These are phyloP conservation scores for Coracopsis vasa DNA, from an alignment of 2,113 vertebrate genomes.

Conservation along the genomic window DNA sequence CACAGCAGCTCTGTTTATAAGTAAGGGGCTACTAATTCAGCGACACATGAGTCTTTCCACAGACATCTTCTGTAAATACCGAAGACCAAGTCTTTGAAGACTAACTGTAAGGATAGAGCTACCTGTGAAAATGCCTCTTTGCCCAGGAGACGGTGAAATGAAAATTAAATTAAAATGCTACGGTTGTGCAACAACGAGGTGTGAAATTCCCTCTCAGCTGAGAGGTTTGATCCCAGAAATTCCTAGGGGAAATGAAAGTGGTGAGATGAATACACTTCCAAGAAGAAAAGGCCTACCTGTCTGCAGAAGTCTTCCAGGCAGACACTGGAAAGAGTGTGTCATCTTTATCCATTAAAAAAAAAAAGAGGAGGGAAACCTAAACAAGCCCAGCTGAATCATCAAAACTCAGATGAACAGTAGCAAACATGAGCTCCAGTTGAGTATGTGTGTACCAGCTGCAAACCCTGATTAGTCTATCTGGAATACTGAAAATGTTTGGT, in stretches of 20 bases:
- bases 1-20: not conserved
- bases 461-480: not conserved
- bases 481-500: not conserved
- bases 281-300: not conserved
- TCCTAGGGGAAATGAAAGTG: not conserved
- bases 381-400: not conserved
- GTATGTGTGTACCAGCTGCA: not conserved
- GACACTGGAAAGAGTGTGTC: not conserved
- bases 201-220: not conserved
- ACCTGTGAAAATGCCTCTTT: not conserved
- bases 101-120: not conserved
- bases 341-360: not conserved
- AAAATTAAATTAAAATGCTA: not conserved
- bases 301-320: not conserved
- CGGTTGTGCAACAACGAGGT: not conserved
- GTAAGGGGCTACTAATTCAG: not conserved
- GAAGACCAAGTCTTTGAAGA: not conserved
- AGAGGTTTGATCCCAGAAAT: not conserved
- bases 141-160: not conserved
- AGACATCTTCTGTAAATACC: not conserved
- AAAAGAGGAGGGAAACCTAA: not conserved
- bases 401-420: not conserved
- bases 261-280: not conserved
- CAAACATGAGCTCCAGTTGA: not conserved
- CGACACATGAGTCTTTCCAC: fast-evolving